These are phyloP conservation scores for Megaceryle alcyon DNA, from an alignment of 2,797 vertebrate genomes.

Conservation along the genomic window DNA sequence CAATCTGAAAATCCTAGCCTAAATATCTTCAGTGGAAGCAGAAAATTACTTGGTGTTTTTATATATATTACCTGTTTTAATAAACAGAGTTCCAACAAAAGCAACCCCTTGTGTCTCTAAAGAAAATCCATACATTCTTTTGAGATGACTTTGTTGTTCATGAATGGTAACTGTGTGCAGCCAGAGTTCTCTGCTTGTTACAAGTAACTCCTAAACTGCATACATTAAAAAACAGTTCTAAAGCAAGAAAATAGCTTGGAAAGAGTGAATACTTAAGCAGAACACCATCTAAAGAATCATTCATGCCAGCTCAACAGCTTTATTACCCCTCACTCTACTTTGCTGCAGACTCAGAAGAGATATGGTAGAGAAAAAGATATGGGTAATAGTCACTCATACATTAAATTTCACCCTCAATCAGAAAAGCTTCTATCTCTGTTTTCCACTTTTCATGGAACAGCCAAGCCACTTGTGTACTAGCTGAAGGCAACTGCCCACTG, in stretches of 20 bases:
- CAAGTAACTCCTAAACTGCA: neutral
- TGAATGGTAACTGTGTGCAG: neutral
- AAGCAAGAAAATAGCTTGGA: neutral
- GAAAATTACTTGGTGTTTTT: neutral
- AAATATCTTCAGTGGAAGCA: neutral
- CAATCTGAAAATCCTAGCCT: neutral
- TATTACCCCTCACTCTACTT: neutral
- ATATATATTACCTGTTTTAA: neutral
- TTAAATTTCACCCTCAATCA: neutral
- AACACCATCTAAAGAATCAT: neutral
- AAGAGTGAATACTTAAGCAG: neutral
- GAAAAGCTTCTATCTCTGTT: neutral
- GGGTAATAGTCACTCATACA: neutral
- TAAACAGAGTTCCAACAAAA: neutral
- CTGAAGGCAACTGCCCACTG: constrained; percentile 15
- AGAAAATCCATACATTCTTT: neutral
- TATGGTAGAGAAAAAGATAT: neutral
- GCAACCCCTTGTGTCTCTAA: neutral
- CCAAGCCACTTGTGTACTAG: neutral
- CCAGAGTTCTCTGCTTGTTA: neutral
- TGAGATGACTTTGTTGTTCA: neutral
- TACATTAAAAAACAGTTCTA: neutral
- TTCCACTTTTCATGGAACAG: neutral
- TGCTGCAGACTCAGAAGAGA: neutral
- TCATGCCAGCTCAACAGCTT: neutral